These are phyloP conservation scores for Tetrax tetrax DNA, from an alignment of 2,113 vertebrate species.

Conservation along the genomic window DNA sequence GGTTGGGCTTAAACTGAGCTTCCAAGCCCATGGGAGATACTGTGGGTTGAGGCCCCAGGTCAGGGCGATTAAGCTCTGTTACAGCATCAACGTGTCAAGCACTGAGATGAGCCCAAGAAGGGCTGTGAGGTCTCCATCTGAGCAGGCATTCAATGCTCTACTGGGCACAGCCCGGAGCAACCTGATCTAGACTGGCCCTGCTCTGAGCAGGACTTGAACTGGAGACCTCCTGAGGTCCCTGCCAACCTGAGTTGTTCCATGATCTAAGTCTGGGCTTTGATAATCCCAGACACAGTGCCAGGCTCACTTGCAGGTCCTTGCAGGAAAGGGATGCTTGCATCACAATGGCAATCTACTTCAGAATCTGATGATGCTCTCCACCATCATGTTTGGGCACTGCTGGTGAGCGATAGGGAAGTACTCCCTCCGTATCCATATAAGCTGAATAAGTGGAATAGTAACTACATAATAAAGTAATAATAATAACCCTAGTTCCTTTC, in stretches of 20 bases:
- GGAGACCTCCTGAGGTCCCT: neutral
- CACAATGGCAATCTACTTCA: neutral
- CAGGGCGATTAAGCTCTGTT: neutral
- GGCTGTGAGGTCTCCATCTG: neutral
- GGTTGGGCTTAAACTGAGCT: neutral
- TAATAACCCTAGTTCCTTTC: neutral
- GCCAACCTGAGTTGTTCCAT: neutral
- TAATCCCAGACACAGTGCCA: neutral
- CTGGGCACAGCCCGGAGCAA: neutral
- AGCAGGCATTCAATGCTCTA: neutral
- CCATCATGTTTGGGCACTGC: neutral
- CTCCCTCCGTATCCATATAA: neutral
- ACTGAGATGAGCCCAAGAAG: neutral
- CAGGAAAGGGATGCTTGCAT: neutral
- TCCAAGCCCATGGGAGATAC: neutral
- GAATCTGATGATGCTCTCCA: neutral
- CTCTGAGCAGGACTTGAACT: neutral
- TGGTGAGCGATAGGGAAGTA: neutral
- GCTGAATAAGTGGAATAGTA: neutral
- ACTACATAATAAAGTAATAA: neutral
- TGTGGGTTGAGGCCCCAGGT: neutral
- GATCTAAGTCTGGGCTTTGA: neutral
- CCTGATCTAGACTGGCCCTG: neutral
- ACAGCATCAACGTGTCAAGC: fast-evolving
- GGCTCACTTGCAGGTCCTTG: neutral